These are phyloP conservation scores for Monopterus albus DNA, from an alignment of 2,113 vertebrate species.

Conservation along the genomic window DNA sequence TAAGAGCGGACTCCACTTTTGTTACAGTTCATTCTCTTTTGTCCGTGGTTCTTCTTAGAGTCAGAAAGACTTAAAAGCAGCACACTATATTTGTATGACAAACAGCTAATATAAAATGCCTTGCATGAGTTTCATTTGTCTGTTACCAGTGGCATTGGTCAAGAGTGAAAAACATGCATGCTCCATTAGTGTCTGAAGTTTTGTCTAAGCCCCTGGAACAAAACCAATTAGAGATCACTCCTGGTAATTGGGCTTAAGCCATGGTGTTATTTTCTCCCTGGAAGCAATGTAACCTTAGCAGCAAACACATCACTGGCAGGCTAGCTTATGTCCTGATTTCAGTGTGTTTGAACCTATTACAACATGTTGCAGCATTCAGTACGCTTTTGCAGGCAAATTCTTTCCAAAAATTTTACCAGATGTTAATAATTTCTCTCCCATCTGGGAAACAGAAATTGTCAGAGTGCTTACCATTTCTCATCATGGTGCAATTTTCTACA, in stretches of 20 bases:
- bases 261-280: slow-evolving; percentile 22
- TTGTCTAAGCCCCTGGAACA: slow-evolving; percentile 24
- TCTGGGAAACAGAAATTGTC: slow-evolving; percentile 31
- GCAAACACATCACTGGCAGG: slow-evolving; percentile 15
- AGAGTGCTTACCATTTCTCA: slow-evolving; percentile 47
- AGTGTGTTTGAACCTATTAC: slow-evolving; percentile 27
- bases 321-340: slow-evolving; percentile 31
- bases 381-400: slow-evolving; percentile 10
- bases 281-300: slow-evolving; percentile 17
- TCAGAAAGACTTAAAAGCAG: too few species aligned
- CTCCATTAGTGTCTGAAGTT: slow-evolving; percentile 23
- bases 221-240: slow-evolving; percentile 46
- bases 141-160: not conserved
- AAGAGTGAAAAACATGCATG: slow-evolving; percentile 5
- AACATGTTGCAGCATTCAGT: slow-evolving; percentile 49
- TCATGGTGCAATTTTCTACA: slow-evolving; percentile 43
- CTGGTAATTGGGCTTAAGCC: slow-evolving; percentile 27
- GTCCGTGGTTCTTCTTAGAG: too few species aligned
- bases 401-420: slow-evolving; percentile 46
- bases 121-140: not conserved
- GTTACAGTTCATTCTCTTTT: too few species aligned
- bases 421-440: slow-evolving; percentile 39
- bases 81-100: too few species aligned
- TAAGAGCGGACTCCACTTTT: too few species aligned
- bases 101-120: not conserved